Conservation (phyloP, 2,888 invertebrate species). For the Nasonovia ribisnigri region DNA sequence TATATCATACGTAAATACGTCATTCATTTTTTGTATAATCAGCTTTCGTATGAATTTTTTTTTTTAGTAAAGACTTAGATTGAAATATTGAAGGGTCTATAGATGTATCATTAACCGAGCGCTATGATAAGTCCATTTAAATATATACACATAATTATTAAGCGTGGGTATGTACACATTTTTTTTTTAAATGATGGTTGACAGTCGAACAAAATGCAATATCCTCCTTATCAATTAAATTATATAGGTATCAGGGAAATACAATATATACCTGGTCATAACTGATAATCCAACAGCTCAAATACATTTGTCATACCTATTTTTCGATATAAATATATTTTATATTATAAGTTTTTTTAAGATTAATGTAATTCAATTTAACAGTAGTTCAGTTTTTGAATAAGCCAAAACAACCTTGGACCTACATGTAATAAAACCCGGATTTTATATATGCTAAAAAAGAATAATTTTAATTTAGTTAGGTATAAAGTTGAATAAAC, state of each 20-base stretch:
- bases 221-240: background rate
- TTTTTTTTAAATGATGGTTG: background rate
- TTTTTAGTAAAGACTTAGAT: background rate
- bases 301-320: background rate
- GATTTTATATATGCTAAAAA: background rate
- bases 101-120: background rate
- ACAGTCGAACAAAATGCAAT: background rate
- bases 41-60: background rate
- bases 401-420: background rate
- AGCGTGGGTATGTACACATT: background rate
- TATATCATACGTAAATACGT: background rate
- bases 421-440: background rate
- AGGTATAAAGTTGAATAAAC: background rate
- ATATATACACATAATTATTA: background rate
- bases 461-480: background rate
- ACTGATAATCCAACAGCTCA: background rate
- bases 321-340: background rate
- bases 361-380: background rate
- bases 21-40: background rate
- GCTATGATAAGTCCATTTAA: background rate
- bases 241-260: background rate
- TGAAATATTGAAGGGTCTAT: too few species aligned
- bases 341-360: background rate
- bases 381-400: background rate
- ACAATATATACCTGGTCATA: background rate